Evolutionary conservation across 2,797 vertebrate species (phyloP).

Genomic region (Myotis myotis): DNA sequence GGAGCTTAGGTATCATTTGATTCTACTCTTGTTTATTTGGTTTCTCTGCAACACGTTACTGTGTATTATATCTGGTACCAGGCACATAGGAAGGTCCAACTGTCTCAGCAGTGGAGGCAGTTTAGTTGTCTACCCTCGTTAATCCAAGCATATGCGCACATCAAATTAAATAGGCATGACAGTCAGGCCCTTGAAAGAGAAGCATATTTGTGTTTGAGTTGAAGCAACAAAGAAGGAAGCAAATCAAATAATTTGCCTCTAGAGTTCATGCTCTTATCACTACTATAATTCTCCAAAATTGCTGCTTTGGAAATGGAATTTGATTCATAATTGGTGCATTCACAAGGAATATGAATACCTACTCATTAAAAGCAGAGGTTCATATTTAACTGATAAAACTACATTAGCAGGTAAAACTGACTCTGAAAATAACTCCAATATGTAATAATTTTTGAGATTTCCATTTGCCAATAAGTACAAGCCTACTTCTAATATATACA

Average conservation of each 20-base stretch:
- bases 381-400: not conserved
- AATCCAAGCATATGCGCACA: not conserved
- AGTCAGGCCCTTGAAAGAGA: not conserved
- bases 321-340: not conserved
- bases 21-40: not conserved
- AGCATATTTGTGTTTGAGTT: not conserved
- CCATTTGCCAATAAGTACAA: not conserved
- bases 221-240: not conserved
- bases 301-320: not conserved
- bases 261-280: not conserved
- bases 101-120: not conserved
- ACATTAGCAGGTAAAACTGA: not conserved
- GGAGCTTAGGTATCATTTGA: not conserved
- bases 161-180: not conserved
- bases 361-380: not conserved
- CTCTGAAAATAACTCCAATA: not conserved
- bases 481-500: not conserved
- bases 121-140: not conserved
- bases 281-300: constrained; percentile 31
- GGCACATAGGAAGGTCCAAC: not conserved
- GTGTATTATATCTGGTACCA: not conserved
- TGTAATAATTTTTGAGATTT: not conserved
- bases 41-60: not conserved
- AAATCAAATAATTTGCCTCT: constrained; percentile 10
- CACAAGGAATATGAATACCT: not conserved